Evolutionary conservation across 1,140 invertebrate species (phyloP).

Genomic region (Rhagoletis pomonella): DNA sequence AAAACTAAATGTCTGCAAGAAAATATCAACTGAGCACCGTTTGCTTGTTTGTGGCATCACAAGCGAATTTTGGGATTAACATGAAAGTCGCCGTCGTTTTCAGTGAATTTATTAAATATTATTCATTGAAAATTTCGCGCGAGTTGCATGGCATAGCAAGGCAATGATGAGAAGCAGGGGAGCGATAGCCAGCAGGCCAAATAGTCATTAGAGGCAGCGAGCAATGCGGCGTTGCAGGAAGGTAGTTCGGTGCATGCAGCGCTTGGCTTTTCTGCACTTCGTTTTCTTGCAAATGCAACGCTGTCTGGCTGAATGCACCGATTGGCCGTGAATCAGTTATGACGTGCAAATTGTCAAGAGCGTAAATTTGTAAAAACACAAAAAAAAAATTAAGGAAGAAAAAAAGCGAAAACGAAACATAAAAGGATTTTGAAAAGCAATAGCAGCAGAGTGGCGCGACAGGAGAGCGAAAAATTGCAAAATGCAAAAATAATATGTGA

Average conservation of each 20-base stretch:
- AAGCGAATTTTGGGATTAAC: not conserved
- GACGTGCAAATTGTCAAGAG: conserved; percentile 16
- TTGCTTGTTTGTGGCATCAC: not conserved
- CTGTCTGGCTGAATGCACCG: conserved; percentile 9
- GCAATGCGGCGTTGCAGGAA: not conserved
- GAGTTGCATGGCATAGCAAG: not conserved
- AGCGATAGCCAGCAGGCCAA: not conserved
- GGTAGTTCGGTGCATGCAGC: too few relatives aligned
- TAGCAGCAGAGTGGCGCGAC: not conserved
- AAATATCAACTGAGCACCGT: not conserved
- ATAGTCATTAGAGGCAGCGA: too few relatives aligned
- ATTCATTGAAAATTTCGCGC: conserved; percentile 15
- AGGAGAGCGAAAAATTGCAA: not conserved
- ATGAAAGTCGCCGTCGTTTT: not conserved
- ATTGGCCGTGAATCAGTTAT: conserved; percentile 39
- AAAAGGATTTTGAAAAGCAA: not conserved
- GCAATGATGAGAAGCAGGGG: not conserved
- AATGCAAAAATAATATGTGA: not conserved
- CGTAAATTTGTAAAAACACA: not conserved
- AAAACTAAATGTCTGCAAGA: not conserved
- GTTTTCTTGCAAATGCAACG: not conserved
- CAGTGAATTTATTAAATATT: not conserved
- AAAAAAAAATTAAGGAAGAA: not conserved
- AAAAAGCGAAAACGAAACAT: not conserved
- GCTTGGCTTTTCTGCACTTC: not conserved